Base-by-base conservation (phyloP, 2,888 invertebrate genomes). In the Acanthopleura granulata region DNA sequence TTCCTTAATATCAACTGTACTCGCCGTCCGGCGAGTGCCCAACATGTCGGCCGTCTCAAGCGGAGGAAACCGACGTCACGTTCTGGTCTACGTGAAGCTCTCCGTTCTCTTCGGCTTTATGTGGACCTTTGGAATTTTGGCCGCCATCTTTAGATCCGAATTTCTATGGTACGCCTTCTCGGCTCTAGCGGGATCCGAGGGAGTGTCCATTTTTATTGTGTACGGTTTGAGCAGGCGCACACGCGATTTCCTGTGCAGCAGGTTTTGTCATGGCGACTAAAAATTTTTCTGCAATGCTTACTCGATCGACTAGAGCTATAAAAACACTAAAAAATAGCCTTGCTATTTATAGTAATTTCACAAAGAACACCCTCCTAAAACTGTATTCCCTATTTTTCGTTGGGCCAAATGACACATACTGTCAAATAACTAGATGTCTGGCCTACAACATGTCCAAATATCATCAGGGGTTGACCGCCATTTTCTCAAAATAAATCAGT, bases 81-180 rank as follows among this genome's bases (percentile, higher is more conserved):
- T 62, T 15, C 15, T 22, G 11, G 25, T 62, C 12, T 62, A 62
- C 25, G 14, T 62, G 11, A 14, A 22, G 62, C 25, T 62, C 12
- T 62, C 62, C 25, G 62, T 62, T 15, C 62, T 62, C 12, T 22
- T 62, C 12, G 62, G 62, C 12, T 62, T 62, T 22, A 18, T 22
- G 12, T 62, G 62, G 62, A n/a, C n/a, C n/a, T n/a, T n/a, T n/a
- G n/a, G n/a, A n/a, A 62, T 62, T n/a, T 62, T 62, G 12, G 62
- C n/a, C 25, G n/a, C n/a, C n/a, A n/a, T n/a, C n/a, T 62, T 62
- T 62, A 22, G 14, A 12, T 18, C 14, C 25, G 62, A 15, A 62
- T 15, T 22, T 62, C n/a, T n/a, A n/a, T 15, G 12, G n/a, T 62
- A 62, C 22, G 11, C 22, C 14, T 62, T 62, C 25, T 12, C 12